These are phyloP conservation scores for Lepidochrysops patricia DNA, from an alignment of 2,888 invertebrate species.

Conservation along the genomic window DNA sequence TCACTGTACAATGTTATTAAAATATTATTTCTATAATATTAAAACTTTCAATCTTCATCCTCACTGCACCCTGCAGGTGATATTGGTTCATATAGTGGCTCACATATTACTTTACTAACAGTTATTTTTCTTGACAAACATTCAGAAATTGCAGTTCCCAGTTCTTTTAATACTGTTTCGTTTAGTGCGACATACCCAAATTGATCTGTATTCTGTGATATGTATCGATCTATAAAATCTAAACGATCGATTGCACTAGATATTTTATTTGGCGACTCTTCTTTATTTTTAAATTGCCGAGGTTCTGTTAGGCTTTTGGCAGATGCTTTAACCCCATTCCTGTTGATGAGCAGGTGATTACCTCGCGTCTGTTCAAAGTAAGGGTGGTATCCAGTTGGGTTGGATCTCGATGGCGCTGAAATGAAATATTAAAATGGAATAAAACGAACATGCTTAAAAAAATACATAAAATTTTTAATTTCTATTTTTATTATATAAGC, in stretches of 20 bases:
- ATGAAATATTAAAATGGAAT: neutral
- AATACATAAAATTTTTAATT: no score
- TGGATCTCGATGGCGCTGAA: neutral
- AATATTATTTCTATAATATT: neutral
- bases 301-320: neutral
- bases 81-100: constrained; percentile 36
- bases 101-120: neutral
- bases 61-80: constrained; percentile 38
- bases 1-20: neutral
- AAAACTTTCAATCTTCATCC: neutral
- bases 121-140: constrained; percentile 22
- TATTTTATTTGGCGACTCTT: neutral
- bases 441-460: no score
- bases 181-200: constrained; percentile 43
- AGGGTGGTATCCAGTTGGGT: neutral
- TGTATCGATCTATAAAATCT: constrained; percentile 37
- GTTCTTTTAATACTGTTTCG: constrained; percentile 33
- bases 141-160: constrained; percentile 36
- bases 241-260: constrained; percentile 24
- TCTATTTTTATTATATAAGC: no score
- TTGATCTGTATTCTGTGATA: constrained; percentile 36
- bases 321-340: neutral
- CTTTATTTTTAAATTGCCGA: neutral
- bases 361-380: neutral
- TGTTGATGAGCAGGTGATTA: neutral